phyloP scores from a whole-genome alignment of 2,888 invertebrate genomes.

The Odontomyia ornata region DNA sequence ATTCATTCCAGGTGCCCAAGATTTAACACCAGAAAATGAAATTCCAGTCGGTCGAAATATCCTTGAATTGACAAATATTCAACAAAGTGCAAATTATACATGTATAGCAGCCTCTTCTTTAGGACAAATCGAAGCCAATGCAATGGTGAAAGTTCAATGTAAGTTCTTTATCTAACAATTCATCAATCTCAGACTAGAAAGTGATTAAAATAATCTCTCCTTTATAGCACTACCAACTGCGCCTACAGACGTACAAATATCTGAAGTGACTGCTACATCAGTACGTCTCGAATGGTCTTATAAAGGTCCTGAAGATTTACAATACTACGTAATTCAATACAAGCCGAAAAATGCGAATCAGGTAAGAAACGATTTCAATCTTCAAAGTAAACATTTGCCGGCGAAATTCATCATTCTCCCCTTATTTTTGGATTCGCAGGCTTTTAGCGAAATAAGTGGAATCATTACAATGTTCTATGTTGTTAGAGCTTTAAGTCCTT shows the following conservation, averaged over 20 bases:
- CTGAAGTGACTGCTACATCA: slow-evolving; percentile 93
- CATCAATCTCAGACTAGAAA: neutral
- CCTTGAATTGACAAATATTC: slow-evolving; percentile 84
- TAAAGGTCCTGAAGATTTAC: slow-evolving; percentile 87
- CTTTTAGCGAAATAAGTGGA: slow-evolving; percentile 91
- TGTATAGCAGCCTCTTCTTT: slow-evolving; percentile 95
- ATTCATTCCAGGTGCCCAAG: slow-evolving; percentile 70
- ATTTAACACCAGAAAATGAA: slow-evolving; percentile 89
- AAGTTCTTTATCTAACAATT: slow-evolving; percentile 59
- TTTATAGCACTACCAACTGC: slow-evolving; percentile 85
- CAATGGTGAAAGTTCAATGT: slow-evolving; percentile 97
- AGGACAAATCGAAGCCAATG: slow-evolving; percentile 87
- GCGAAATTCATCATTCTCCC: neutral
- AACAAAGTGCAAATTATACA: slow-evolving; percentile 95
- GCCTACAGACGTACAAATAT: slow-evolving; percentile 88
- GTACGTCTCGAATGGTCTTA: slow-evolving; percentile 94
- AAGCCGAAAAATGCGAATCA: slow-evolving; percentile 92
- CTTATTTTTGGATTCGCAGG: slow-evolving; percentile 66
- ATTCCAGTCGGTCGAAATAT: slow-evolving; percentile 87
- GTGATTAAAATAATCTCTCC: neutral
- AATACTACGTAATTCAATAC: slow-evolving; percentile 96
- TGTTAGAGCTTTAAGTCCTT: slow-evolving; percentile 88
- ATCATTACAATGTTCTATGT: slow-evolving; percentile 93
- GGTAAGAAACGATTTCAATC: slow-evolving; percentile 59
- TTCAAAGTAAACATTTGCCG: neutral